Conservation (phyloP, 23 tunicate species). For the Styela plicata region DNA sequence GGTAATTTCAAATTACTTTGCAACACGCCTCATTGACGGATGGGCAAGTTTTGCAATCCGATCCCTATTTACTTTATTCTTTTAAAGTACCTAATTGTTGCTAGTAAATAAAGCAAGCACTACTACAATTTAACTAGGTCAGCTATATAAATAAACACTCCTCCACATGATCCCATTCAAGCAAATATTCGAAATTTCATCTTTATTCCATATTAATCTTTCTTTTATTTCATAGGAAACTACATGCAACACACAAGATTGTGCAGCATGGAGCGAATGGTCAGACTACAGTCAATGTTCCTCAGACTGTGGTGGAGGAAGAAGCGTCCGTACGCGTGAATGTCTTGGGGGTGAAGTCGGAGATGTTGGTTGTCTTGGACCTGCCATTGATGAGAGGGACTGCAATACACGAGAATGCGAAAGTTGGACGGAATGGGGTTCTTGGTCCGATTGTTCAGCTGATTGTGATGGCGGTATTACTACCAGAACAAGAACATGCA, state of each 20-base stretch:
- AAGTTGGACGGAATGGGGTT: conserved; percentile 12
- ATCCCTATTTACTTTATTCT: too few relatives aligned
- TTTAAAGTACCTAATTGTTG: too few relatives aligned
- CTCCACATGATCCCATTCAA: too few relatives aligned
- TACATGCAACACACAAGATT: conserved; percentile 15
- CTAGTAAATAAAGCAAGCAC: too few relatives aligned
- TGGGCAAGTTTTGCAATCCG: too few relatives aligned
- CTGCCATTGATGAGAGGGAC: neutral
- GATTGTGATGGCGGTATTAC: conserved; percentile 23
- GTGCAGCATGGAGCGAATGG: conserved; percentile 29
- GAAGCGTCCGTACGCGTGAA: neutral
- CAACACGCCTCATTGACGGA: too few relatives aligned
- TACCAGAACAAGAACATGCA: conserved; percentile 10
- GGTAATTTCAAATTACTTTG: too few relatives aligned
- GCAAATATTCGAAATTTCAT: too few relatives aligned
- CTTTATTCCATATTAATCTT: too few relatives aligned
- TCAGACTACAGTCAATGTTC: conserved; percentile 18
- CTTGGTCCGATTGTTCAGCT: conserved; percentile 16
- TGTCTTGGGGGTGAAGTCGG: conserved; percentile 15
- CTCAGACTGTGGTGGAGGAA: conserved; percentile 21
- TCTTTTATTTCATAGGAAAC: conserved; percentile 1
- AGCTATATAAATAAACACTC: too few relatives aligned
- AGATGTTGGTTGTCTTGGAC: conserved; percentile 14
- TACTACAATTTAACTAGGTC: too few relatives aligned
- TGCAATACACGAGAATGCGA: conserved; percentile 6